A percentile compares a stretch with the other conserved stretches of the same genome.
phyloP scores from a whole-genome alignment of 2,113 vertebrate species.

The Oryzias curvinotus region DNA sequence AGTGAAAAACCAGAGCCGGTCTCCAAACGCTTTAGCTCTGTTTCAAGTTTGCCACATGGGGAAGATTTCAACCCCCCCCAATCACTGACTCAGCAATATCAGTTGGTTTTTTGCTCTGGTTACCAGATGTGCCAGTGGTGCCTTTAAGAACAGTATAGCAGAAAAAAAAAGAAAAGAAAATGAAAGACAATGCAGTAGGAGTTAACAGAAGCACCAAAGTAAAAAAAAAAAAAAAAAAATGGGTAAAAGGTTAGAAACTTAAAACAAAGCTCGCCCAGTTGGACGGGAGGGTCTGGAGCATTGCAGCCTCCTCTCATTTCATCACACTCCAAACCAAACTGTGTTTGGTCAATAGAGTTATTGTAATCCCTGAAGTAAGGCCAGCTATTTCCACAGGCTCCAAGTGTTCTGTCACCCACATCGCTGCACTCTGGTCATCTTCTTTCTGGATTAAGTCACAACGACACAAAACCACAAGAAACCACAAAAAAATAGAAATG shows the following conservation, averaged over 20 bases:
- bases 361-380: constrained; percentile 36
- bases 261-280: constrained; percentile 18
- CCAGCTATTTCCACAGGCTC: constrained; percentile 51
- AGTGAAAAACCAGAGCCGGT: constrained; percentile 32
- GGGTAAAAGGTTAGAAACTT: neutral
- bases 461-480: constrained; percentile 43
- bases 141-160: constrained; percentile 22
- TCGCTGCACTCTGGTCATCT: constrained; percentile 38
- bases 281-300: constrained; percentile 17
- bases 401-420: constrained; percentile 42
- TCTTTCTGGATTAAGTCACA: constrained; percentile 57
- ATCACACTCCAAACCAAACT: constrained; percentile 49
- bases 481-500: too few relatives aligned
- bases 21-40: constrained; percentile 12
- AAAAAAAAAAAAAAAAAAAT: constrained; percentile 11
- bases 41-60: constrained; percentile 62
- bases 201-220: constrained; percentile 14
- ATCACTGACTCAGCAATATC: constrained; percentile 65
- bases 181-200: constrained; percentile 10
- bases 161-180: constrained; percentile 12
- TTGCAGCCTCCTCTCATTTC: constrained; percentile 37
- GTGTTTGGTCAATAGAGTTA: constrained; percentile 20
- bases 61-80: constrained; percentile 48
- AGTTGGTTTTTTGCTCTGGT: constrained; percentile 51
- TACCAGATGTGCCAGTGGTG: constrained; percentile 61